Base-by-base conservation (phyloP, 2,113 vertebrate genomes). In the Oreocharis arfaki region DNA sequence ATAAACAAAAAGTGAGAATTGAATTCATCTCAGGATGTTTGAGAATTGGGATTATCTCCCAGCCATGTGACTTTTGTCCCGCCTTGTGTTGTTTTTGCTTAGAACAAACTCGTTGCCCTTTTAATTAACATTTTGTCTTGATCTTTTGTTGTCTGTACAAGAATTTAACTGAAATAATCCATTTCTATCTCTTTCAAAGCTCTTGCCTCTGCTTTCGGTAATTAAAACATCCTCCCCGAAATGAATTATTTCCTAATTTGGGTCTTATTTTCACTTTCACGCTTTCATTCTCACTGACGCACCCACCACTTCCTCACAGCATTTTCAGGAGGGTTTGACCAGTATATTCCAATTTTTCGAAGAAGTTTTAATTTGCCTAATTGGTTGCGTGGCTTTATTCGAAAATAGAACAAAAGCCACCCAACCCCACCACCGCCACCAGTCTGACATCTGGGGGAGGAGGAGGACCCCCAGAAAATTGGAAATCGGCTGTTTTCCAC, bases 1-100 rank as follows among this genome's bases (percentile, higher is more conserved):
- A 65, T 16, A 93, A 87, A 85, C 69, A 81, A 78, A 41, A 94
- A 85, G 86, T 71, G 89, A 90, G 89, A 88, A 96, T 56, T 81
- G 67, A 50, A 52, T 83, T 89, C 52, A 8, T 60, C 87, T 76
- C 71, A 55, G 81, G 71, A 22, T 50, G 44, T 14, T 42, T 1
- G 20, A 74, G 57, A 56, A 16, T 52, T 46, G 69, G 44, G 46
- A 77, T 84, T 78, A 55, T 27, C 55, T 81, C 60, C 56, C 26
- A 4, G 50, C 35, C 17, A 2, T 13, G 10, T 3, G 60, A 30
- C 24, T 89, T 55, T 57, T n/a, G 11, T 57, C 50, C 59, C 5
- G 5, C 11, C 65, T 73, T 17, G 11, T 16, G 32, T 13, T 79
- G 44, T 3, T 89, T 41, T 50, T 47, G 9, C 16, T 53, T n/a